Evolutionary conservation across 2,888 invertebrate genomes (phyloP), one percentile per base, ranked within the genome.

Genomic region (Agelastica alni): DNA sequence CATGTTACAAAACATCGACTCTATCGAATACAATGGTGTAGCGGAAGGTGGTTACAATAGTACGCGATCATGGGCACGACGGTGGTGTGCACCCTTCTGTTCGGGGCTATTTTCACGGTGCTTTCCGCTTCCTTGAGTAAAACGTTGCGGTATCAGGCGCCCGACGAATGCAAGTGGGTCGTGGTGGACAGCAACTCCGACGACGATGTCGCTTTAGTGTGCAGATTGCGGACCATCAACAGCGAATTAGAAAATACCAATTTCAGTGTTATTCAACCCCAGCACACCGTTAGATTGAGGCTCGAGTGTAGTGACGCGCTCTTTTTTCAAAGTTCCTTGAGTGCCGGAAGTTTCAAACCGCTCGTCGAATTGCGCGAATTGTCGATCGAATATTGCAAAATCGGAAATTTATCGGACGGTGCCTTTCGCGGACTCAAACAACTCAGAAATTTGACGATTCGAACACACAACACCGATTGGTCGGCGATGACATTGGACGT

Each of bases 381-480:
- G 44, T 85, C 87, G 34, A 87, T 92, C 66, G 90, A 91, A 73
- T 88, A 87, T 72, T 92, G 91, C 77, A 90, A 91, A 78, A 88
- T 91, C 59, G 87, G 88, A 51, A 89, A 89, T 72, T 80, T 91
- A 53, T 88, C 90, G 55, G 86, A 88, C 67, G 89, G 89, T 52
- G 89, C 91, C n/a, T 90, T 93, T 70, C 83, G 85, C 36, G 91
- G 91, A 37, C 82, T 92, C 32, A 84, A 86, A 54, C 87, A 90
- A 73, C 80, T 93, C 58, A 81, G 88, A 63, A 89, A 90, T 74
- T 80, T 93, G 53, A 91, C 91, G 36, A 84, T 93, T 61, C 83
- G 88, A 68, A 91, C 91, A 44, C 89, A 91, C 77, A 91, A 91
- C 77, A 89, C 88, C 32, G 89, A 90, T 72, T 90, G 90, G 88